Conservation (phyloP, 2,113 vertebrate species). For the Eidolon helvum region DNA sequence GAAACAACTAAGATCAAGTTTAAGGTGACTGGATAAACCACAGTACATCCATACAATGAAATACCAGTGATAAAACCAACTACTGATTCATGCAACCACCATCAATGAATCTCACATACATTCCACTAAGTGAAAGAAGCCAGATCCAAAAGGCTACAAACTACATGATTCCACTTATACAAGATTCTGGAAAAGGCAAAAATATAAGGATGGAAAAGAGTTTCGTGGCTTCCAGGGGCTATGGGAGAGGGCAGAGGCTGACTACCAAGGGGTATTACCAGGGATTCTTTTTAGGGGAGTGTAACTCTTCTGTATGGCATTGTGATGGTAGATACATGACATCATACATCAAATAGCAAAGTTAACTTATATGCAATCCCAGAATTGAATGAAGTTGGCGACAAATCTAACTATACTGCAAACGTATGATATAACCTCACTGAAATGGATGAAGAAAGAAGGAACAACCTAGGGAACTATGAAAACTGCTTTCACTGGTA, state of each 20-base stretch:
- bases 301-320: background rate
- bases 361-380: background rate
- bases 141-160: background rate
- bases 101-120: background rate
- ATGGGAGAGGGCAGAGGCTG: background rate
- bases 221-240: background rate
- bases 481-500: background rate
- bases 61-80: background rate
- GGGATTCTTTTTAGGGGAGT: background rate
- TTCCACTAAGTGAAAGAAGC: constrained; percentile 5
- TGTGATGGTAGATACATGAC: background rate
- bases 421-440: background rate
- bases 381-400: background rate
- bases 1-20: background rate
- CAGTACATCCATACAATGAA: background rate
- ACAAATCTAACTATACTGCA: background rate
- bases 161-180: background rate
- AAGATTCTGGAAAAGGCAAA: background rate
- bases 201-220: background rate
- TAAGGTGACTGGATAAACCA: background rate
- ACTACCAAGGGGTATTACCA: background rate
- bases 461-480: background rate
- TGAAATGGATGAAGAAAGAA: background rate
- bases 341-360: background rate
- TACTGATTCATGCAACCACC: background rate